A percentile compares a stretch with the other conserved stretches of the same genome.
Evolutionary conservation across 2,113 vertebrate genomes (phyloP).

Genomic region (Syngnathoides biaculeatus): DNA sequence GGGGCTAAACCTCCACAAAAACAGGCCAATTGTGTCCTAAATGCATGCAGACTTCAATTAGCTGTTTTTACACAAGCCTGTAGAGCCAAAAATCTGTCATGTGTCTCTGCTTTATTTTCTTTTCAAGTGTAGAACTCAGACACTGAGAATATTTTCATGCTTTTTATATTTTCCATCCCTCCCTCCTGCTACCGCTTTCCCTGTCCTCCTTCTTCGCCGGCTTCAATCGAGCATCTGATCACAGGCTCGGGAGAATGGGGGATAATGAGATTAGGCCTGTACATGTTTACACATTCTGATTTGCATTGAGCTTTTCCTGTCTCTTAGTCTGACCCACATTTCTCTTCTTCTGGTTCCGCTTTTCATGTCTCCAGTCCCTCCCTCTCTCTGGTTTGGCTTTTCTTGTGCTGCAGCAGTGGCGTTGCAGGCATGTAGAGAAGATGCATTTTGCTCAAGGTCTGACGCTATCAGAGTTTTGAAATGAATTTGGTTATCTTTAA

Average conservation of each 20-base stretch:
- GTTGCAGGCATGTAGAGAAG: background rate
- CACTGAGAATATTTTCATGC: conserved; percentile 7
- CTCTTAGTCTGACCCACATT: conserved; percentile 65
- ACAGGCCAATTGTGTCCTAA: too few relatives aligned
- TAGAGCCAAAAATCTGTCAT: background rate
- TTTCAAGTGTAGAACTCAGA: background rate
- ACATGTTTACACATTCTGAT: conserved; percentile 68
- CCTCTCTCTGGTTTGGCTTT: conserved; percentile 7
- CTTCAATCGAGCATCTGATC: conserved; percentile 58
- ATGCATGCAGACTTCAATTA: background rate
- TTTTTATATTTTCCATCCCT: conserved; percentile 8
- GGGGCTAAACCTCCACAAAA: too few relatives aligned
- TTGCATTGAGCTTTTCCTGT: conserved; percentile 54
- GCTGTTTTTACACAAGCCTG: background rate
- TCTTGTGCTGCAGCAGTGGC: conserved; percentile 12
- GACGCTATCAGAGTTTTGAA: too few relatives aligned
- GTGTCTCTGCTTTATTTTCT: background rate
- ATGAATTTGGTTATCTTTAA: too few relatives aligned
- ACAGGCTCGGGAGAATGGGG: conserved; percentile 39
- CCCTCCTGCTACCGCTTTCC: conserved; percentile 17
- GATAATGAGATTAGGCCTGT: conserved; percentile 68
- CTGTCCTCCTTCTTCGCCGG: conserved; percentile 39
- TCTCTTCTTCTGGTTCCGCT: conserved; percentile 37
- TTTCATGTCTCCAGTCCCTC: conserved; percentile 36
- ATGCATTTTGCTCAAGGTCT: conserved; percentile 13